Percentiles rank a stretch among this genome's conserved stretches.
Evolutionary conservation across 1,140 invertebrate genomes (phyloP).

Genomic region (Drosophila rufa): DNA sequence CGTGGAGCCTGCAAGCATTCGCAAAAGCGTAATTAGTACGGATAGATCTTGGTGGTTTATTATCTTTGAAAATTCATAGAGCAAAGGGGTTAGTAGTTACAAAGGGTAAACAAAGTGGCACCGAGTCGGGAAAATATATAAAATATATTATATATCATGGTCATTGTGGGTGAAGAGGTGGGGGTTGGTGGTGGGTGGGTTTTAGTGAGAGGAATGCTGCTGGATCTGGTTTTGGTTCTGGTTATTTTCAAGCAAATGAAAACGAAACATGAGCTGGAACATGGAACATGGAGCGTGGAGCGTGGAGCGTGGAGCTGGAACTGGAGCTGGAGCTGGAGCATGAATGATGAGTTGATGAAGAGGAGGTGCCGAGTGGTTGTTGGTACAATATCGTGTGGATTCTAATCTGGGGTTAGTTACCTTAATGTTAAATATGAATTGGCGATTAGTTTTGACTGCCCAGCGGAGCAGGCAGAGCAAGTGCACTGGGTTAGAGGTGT

Average conservation of each 20-base stretch:
- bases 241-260: slow-evolving; percentile 43
- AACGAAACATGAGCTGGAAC: slow-evolving; percentile 22
- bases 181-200: neutral
- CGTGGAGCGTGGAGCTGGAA: slow-evolving; percentile 11
- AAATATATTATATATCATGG: slow-evolving; percentile 13
- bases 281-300: neutral
- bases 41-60: neutral
- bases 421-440: slow-evolving; percentile 76
- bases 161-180: neutral
- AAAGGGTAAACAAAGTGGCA: slow-evolving; percentile 30
- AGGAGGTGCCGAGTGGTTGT: slow-evolving; percentile 38
- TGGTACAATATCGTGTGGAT: slow-evolving; percentile 23
- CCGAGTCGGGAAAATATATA: slow-evolving; percentile 22
- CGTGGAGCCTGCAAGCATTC: slow-evolving; percentile 76
- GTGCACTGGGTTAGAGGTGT: slow-evolving; percentile 65
- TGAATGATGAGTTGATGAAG: slow-evolving; percentile 28
- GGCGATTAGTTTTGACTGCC: slow-evolving; percentile 71
- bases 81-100: slow-evolving; percentile 22
- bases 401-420: slow-evolving; percentile 72
- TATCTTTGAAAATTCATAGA: too few species aligned
- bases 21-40: neutral
- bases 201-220: neutral
- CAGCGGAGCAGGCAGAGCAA: slow-evolving; percentile 50
- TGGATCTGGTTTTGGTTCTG: slow-evolving; percentile 28
- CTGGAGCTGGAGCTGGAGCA: slow-evolving; percentile 24